Evolutionary conservation across 1,140 invertebrate species (phyloP).

Genomic region (Drosophila bocki): DNA sequence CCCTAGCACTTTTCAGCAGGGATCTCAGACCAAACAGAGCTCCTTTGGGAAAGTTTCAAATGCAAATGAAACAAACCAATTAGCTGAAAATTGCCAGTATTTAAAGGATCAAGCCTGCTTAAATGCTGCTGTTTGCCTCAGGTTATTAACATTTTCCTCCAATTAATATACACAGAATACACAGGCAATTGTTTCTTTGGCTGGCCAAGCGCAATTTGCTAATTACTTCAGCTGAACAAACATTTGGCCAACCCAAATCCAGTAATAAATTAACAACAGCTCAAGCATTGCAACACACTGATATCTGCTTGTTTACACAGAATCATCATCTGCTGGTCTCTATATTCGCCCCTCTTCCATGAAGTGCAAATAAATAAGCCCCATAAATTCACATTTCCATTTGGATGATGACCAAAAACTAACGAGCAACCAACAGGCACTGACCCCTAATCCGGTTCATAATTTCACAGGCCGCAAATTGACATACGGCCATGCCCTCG

Average conservation of each 20-base stretch:
- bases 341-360: conserved; percentile 4
- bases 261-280: conserved; percentile 55
- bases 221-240: conserved; percentile 66
- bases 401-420: conserved; percentile 25
- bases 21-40: neutral
- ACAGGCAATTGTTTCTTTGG: conserved; percentile 6
- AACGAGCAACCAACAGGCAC: conserved; percentile 10
- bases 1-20: neutral
- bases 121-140: conserved; percentile 4
- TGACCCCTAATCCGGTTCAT: conserved; percentile 58
- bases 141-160: conserved; percentile 37
- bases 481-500: conserved; percentile 36
- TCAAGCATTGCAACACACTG: conserved; percentile 38
- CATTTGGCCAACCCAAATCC: conserved; percentile 42
- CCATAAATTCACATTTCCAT: conserved; percentile 55
- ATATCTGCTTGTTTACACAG: conserved; percentile 62
- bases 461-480: conserved; percentile 39
- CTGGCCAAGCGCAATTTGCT: conserved; percentile 50
- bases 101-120: conserved; percentile 20
- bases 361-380: conserved; percentile 60
- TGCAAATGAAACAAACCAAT: conserved; percentile 32
- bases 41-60: conserved; percentile 1
- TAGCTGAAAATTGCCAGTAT: conserved; percentile 22
- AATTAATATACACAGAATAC: conserved; percentile 11
- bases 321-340: conserved; percentile 32